A percentile compares a stretch with the other conserved stretches of the same genome.
Evolutionary conservation across 35 echinoderm and acorn worm species (phyloP).

Genomic region (Chiridota heheva): DNA sequence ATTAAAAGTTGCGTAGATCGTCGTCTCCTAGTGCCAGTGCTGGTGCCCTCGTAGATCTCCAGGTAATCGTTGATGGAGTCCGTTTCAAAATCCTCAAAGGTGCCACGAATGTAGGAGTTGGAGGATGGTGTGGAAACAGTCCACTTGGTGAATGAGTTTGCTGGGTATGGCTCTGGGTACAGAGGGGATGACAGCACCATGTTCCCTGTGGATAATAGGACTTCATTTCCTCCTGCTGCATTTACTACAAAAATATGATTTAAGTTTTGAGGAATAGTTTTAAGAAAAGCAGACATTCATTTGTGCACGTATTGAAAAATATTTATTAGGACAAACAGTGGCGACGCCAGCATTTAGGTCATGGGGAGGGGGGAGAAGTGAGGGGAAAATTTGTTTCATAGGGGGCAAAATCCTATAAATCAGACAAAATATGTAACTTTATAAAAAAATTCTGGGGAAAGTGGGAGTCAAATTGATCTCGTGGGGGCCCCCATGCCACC

Average conservation of each 20-base stretch:
- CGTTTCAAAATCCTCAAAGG: constrained; percentile 1
- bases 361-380: no score
- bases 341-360: no score
- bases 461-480: no score
- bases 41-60: constrained; percentile 26
- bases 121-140: not conserved
- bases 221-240: not conserved
- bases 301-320: no score
- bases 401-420: no score
- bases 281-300: no score
- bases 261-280: no score
- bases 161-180: constrained; percentile 2
- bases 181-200: not conserved
- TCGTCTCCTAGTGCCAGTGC: not conserved
- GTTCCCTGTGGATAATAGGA: not conserved
- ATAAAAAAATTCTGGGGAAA: no score
- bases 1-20: not conserved
- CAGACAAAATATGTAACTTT: no score
- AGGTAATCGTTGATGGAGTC: constrained; percentile 31
- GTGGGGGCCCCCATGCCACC: no score
- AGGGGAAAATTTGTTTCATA: no score
- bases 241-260: constrained; percentile 31
- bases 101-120: not conserved
- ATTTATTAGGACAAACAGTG: no score
- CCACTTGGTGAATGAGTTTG: constrained; percentile 28